Evolutionary conservation across 1,140 invertebrate genomes (phyloP), one percentile per base, ranked within the genome.

Genomic region (Bombus huntii): DNA sequence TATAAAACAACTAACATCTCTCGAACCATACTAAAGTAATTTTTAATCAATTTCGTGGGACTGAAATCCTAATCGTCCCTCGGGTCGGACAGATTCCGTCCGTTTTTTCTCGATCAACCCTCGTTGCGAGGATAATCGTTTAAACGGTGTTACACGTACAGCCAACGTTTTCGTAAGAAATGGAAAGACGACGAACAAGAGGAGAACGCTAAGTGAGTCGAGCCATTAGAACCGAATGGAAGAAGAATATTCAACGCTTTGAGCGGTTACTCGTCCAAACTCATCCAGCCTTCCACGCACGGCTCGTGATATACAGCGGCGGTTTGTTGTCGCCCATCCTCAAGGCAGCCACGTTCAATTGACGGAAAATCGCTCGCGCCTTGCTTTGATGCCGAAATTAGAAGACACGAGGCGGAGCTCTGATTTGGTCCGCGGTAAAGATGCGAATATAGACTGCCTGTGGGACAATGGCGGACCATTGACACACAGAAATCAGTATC

Each of bases 331-430:
- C 88, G 28, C 59, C 62, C 57, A 81, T 90, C 87, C 87, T 83
- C 91, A 90, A 92, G 82, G 53, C 89, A 86, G 87, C 83, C 88
- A 83, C 90, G 90, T 92, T 90, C 90, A 88, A 89, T 92, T 91
- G 91, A 92, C 90, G 88, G 90, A 92, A 94, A 94, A 93, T 92
- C 87, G 87, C 88, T 91, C 87, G 86, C 88, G 88, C 86, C 88
- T 91, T 92, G 90, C 94, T 95, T 94, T 94, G 94, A 94, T 94
- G 93, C 91, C 91, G 77, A 92, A 95, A 94, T 94, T 95, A 94
- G 94, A 94, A 93, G 81, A 89, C 88, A 44, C 62, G 9, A n/a
- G 73, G 25, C 62, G 25, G 25, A 22, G 10, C 62, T 1, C 28
- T 10, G 34, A 9, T 1, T 10, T 31, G 34, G 42, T 70, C 10